Base-by-base conservation (phyloP, 2,113 vertebrate genomes). In the Choloepus hoffmanni region DNA sequence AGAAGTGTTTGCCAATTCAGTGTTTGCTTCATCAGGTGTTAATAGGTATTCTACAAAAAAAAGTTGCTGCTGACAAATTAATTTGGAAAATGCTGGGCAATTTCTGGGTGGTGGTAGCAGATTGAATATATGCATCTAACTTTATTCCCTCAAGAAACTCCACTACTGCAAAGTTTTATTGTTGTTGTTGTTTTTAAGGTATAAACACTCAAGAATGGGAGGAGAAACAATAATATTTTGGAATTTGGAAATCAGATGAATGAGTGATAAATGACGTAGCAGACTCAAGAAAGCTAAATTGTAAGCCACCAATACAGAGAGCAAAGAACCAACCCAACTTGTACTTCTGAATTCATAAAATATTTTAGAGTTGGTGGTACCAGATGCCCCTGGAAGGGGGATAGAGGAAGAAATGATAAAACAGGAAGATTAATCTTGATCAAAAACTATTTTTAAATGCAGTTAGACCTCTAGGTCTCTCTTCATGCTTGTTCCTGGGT, bases 131-230 rank as follows among this genome's bases (percentile, higher is more conserved):
- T 21, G 23, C 62, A 73, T 90, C 21, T 92, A 58, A 90, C 77
- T 96, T 85, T 88, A 26, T 30, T 94, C n/a, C 36, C 50, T 90
- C 14, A n/a, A 55, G 81, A 95, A 95, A 94, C 4, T 18, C 48
- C 28, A 86, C 53, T 89, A 68, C 50, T 58, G 13, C 18, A 85
- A 65, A 87, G 7, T 5, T 72, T 73, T 95, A 50, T 82, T 30
- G 9, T 76, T 48, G 26, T 70, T 62, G 82, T 40, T 62, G n/a
- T 62, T 60, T 21, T 45, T 16, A 77, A 94, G 67, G 9, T 72
- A 45, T 60, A 95, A 89, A 91, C 9, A 72, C 5, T 78, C 12
- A 62, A 88, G 55, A 85, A 90, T 16, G 26, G 14, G 26, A 85
- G 8, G 10, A 58, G 23, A 88, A 90, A 58, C 4, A 70, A 30